Evolutionary conservation across 1,140 invertebrate genomes (phyloP), one percentile per base, ranked within the genome.

Genomic region (Cepaea nemoralis): DNA sequence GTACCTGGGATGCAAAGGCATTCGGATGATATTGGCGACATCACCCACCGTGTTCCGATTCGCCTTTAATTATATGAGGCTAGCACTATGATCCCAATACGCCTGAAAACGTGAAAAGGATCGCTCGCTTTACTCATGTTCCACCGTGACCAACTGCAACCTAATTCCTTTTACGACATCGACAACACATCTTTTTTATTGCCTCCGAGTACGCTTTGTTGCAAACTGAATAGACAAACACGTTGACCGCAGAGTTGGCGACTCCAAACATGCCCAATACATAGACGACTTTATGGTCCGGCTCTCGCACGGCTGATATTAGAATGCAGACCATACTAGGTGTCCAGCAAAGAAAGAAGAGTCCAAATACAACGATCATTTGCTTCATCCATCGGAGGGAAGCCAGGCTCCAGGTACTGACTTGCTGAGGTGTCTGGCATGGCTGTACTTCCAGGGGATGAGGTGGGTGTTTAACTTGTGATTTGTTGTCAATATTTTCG

Each of bases 311-410:
- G 37, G 67, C 10, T 24, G 39, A 66, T 8, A 67, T 8, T 3
- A 40, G 22, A 16, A n/a, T 35, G 39, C 24, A 42, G 3, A 78
- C 27, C 45, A 66, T 66, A 6, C 2, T 40, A 6, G 76, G 76
- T 35, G 76, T 67, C 76, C 76, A 78, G 33, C 40, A 78, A 5
- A 66, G 0, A 33, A 67, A 22, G 39, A 78, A 78, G 55, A 78
- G 22, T 1, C 76, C 76, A 55, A 66, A 78, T 5, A 78, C 76
- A 6, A 78, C 24, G 8, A 67, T 10, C 76, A 78, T 78, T 39
- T 78, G 76, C 42, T 78, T 78, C 33, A 78, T n/a, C 76, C 76
- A 78, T 40, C 37, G 5, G 3, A 78, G 45, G 24, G 31, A 40
- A 35, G 74, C 39, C 39, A 74, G 67, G 67, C 16, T 69, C 37